Conservation (phyloP, 2,888 invertebrate species). For the Acanthacorydalis orientalis region DNA sequence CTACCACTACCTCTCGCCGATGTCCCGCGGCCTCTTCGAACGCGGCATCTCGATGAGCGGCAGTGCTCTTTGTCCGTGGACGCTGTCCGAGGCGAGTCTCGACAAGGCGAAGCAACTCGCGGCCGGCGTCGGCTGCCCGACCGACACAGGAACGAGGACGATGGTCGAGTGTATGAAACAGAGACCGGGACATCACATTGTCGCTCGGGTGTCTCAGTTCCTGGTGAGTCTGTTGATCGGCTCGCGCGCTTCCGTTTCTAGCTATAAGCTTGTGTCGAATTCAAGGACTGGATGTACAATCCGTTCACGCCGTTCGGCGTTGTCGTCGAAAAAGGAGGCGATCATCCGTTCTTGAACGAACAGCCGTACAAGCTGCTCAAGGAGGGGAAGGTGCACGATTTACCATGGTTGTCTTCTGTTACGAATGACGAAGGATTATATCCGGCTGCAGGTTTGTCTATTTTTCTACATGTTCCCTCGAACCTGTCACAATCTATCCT, state of each 20-base stretch:
- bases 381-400: conserved; percentile 38
- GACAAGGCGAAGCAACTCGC: conserved; percentile 45
- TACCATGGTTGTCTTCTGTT: conserved; percentile 53
- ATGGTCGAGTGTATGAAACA: conserved; percentile 47
- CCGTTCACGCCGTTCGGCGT: conserved; percentile 60
- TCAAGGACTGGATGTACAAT: conserved; percentile 40
- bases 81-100: conserved; percentile 35
- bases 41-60: conserved; percentile 56
- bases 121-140: conserved; percentile 43
- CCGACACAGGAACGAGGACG: conserved; percentile 24
- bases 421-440: conserved; percentile 58
- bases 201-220: conserved; percentile 37
- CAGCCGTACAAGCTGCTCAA: conserved; percentile 44
- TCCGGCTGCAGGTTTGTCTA: conserved; percentile 47
- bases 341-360: conserved; percentile 45
- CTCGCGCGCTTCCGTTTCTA: neutral
- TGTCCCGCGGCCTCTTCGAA: conserved; percentile 41
- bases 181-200: conserved; percentile 41
- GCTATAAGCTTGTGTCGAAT: conserved; percentile 8
- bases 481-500: no score
- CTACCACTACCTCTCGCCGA: conserved; percentile 47
- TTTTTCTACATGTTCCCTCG: no score
- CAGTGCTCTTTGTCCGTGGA: conserved; percentile 39
- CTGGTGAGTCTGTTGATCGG: conserved; percentile 24
- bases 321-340: conserved; percentile 39